Base-by-base conservation (phyloP, 2,113 vertebrate species). In the Carollia perspicillata region DNA sequence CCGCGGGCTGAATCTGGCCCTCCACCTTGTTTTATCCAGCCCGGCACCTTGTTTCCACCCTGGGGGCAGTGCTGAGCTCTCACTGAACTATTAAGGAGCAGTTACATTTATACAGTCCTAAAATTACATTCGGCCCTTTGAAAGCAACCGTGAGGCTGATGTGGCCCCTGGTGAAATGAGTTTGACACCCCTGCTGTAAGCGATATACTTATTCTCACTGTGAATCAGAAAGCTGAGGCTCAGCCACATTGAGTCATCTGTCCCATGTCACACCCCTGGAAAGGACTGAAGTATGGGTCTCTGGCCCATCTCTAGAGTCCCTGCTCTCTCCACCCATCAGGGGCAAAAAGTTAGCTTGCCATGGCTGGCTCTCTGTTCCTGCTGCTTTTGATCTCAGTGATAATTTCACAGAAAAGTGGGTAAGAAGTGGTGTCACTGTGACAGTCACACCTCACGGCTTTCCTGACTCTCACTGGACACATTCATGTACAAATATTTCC, bases 171-270 rank as follows among this genome's bases (percentile, higher is more conserved):
- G 55, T 23, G 22, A 58, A 58, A 58, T 23, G 55, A 58, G 55
- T 58, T 9, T 58, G 55, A 23, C 2, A 23, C 55, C 55, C 55
- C 55, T 58, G 22, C 22, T 23, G 9, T 6, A 18, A 44, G 35
- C 28, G n/a, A 11, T 17, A n/a, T 1, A 10, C 3, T 12, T 22
- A 4, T 1, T 66, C 37, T 74, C 2, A 0, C 0, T 5, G 37
- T 4, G 33, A 0, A 16, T 2, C 49, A 28, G 86, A 80, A 65
- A 58, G 47, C 28, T 16, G 69, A 40, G 83, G 8, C 53, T 74
- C 3, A 42, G 55, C 8, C 47, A 2, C 30, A 18, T 8, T 42
- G 22, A 65, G 35, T 51, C 58, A 35, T 35, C 69, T 28, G 40
- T 0, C 17, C 20, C 14, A 4, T 71, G 60, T n/a, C 88, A 37